These are phyloP conservation scores for Fregata magnificens DNA, from an alignment of 2,113 vertebrate species.

Conservation along the genomic window DNA sequence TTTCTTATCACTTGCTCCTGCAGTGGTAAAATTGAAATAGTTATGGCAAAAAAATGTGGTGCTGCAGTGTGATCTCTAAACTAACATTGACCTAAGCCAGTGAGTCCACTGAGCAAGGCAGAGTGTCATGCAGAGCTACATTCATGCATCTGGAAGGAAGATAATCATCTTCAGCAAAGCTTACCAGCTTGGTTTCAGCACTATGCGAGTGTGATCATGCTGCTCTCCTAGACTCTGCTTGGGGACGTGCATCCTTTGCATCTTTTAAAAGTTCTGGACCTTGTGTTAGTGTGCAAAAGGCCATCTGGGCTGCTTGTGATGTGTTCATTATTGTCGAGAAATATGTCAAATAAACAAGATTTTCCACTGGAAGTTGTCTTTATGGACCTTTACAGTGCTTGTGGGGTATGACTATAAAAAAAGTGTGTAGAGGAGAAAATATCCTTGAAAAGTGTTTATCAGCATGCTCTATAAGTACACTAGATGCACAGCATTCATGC, in stretches of 20 bases:
- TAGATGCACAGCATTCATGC: not conserved
- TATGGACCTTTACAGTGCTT: not conserved
- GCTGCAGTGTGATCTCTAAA: not conserved
- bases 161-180: not conserved
- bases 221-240: not conserved
- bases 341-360: not conserved
- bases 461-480: not conserved
- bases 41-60: not conserved
- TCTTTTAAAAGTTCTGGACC: not conserved
- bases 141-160: not conserved
- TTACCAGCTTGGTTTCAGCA: not conserved
- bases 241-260: not conserved
- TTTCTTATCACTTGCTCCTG: not conserved
- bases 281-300: not conserved
- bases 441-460: not conserved
- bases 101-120: not conserved
- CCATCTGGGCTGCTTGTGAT: not conserved
- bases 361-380: not conserved
- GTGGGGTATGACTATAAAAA: not conserved
- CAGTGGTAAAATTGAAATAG: not conserved
- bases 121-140: not conserved
- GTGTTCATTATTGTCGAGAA: not conserved
- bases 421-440: not conserved
- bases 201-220: not conserved
- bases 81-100: not conserved